Evolutionary conservation across 2,797 vertebrate genomes (phyloP).

Genomic region (Tarsius wallacei): DNA sequence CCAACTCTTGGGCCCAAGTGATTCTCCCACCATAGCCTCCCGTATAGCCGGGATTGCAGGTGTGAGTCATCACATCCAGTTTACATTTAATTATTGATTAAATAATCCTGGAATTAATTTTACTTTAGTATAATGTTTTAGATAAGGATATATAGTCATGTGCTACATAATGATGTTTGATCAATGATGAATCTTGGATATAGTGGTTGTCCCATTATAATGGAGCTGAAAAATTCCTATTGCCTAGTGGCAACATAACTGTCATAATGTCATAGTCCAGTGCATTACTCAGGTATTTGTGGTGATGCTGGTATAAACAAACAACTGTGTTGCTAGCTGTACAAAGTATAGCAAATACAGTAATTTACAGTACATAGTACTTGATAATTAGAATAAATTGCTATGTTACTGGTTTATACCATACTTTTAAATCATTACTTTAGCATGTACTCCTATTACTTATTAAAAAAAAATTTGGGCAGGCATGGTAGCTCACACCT

Average conservation of each 20-base stretch:
- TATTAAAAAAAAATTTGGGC: not conserved
- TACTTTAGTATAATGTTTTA: conserved; percentile 27
- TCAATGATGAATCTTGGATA: not conserved
- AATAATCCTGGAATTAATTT: conserved; percentile 24
- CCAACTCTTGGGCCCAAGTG: not conserved
- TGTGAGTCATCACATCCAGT: not conserved
- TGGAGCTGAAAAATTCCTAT: not conserved
- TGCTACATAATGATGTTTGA: not conserved
- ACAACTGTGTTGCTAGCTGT: not conserved
- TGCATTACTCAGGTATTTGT: not conserved
- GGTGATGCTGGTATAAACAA: not conserved
- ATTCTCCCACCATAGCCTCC: not conserved
- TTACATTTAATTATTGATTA: not conserved
- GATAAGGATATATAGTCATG: not conserved
- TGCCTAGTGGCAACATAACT: not conserved
- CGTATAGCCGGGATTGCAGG: not conserved
- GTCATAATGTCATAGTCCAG: not conserved
- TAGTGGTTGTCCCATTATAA: not conserved
- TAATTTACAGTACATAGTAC: not conserved
- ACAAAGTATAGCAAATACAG: not conserved
- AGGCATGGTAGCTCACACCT: not conserved
- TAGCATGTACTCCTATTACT: not conserved
- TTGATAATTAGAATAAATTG: not conserved
- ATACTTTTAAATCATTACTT: not conserved
- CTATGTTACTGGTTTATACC: not conserved